Percentiles rank a stretch among this genome's conserved stretches.
Conservation (phyloP, 2,797 vertebrate species). For the Leptodactylus fallax region DNA sequence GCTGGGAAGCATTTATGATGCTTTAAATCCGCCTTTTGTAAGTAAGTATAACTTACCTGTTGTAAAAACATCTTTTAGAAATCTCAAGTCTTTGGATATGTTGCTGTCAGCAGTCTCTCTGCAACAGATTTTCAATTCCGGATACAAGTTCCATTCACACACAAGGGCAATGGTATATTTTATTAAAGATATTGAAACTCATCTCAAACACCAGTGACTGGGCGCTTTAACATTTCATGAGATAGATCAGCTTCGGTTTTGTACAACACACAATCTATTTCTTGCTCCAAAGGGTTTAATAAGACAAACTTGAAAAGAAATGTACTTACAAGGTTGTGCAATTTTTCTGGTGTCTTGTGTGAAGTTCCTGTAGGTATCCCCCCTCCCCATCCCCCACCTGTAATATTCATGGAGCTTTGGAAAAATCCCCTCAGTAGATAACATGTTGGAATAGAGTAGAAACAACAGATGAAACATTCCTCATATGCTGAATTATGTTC, state of each 20-base stretch:
- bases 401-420: constrained; percentile 41
- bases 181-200: constrained; percentile 59
- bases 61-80: constrained; percentile 1
- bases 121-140: constrained; percentile 40
- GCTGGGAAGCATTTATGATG: not conserved
- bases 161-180: constrained; percentile 57
- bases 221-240: constrained; percentile 59
- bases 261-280: constrained; percentile 60
- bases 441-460: not conserved
- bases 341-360: constrained; percentile 19
- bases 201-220: constrained; percentile 41
- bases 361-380: not conserved
- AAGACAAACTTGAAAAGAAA: constrained; percentile 59
- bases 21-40: too few relatives aligned
- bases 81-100: not conserved
- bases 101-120: constrained; percentile 45
- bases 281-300: constrained; percentile 61
- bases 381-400: not conserved
- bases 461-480: not conserved
- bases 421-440: not conserved
- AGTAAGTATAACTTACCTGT: not conserved
- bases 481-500: not conserved
- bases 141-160: constrained; percentile 32
- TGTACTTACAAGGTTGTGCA: constrained; percentile 38
- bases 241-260: constrained; percentile 51